Evolutionary conservation across 2,797 vertebrate genomes (phyloP).

Genomic region (Anguilla megastoma): DNA sequence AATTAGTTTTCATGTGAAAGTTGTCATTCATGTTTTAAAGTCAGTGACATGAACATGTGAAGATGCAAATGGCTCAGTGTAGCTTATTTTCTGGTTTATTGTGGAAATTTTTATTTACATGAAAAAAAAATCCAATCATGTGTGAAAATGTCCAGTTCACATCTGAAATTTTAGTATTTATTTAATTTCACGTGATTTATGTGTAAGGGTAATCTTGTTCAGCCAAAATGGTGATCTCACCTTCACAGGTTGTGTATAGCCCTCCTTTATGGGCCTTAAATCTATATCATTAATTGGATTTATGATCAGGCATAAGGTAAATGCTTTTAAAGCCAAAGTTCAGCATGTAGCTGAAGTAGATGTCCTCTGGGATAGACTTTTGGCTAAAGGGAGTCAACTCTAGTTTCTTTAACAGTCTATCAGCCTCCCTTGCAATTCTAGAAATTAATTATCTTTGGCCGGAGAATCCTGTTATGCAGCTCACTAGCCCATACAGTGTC

Average conservation of each 20-base stretch:
- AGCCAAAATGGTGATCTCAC: not conserved
- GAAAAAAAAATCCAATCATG: too few species aligned
- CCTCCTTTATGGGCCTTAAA: not conserved
- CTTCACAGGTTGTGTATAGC: not conserved
- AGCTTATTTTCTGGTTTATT: too few species aligned
- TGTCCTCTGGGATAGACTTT: not conserved
- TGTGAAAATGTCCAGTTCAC: too few species aligned
- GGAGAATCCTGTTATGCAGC: not conserved
- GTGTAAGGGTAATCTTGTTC: not conserved
- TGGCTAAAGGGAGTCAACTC: not conserved
- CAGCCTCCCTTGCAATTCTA: not conserved
- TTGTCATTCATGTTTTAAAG: too few species aligned
- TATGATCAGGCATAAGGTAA: not conserved
- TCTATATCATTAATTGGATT: slow-evolving; percentile 1
- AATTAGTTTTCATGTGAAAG: too few species aligned
- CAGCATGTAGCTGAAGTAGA: not conserved
- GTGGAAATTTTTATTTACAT: too few species aligned
- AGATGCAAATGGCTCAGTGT: too few species aligned
- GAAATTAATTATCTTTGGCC: not conserved
- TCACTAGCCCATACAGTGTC: not conserved
- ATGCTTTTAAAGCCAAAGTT: not conserved
- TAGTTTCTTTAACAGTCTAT: not conserved
- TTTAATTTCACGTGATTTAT: too few species aligned
- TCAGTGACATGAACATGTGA: too few species aligned
- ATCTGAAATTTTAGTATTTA: too few species aligned